phyloP scores from a whole-genome alignment of 2,888 invertebrate genomes.

The Stenotaenia linearis region DNA sequence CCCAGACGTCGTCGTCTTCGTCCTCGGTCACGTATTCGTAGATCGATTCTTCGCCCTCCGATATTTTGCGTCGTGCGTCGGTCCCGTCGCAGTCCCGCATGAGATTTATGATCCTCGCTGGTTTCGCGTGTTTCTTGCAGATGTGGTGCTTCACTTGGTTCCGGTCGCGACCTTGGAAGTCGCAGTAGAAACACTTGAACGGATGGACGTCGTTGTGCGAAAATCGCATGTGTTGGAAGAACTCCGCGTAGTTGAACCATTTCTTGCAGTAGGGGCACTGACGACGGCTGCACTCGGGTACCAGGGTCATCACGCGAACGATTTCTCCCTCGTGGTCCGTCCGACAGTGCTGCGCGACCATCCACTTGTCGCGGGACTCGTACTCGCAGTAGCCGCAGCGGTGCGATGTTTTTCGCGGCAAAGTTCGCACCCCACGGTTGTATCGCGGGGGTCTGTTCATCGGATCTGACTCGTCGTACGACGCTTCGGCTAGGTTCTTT shows the following conservation, averaged over 20 bases:
- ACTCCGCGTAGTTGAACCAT: constrained; percentile 34
- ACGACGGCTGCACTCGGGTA: constrained; percentile 24
- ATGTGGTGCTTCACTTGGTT: constrained; percentile 40
- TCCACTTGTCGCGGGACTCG: constrained; percentile 32
- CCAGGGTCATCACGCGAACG: constrained; percentile 32
- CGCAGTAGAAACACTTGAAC: constrained; percentile 39
- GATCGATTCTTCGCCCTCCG: constrained; percentile 36
- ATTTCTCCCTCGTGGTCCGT: constrained; percentile 31
- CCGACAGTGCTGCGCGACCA: constrained; percentile 35
- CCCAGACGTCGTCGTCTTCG: constrained; percentile 32
- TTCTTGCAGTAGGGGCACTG: constrained; percentile 35
- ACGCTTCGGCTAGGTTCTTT: not conserved
- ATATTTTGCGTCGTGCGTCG: constrained; percentile 33
- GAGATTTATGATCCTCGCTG: not conserved
- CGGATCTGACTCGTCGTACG: constrained; percentile 3
- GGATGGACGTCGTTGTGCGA: constrained; percentile 38
- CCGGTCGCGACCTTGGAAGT: constrained; percentile 38
- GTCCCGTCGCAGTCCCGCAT: not conserved
- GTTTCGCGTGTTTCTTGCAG: constrained; percentile 37
- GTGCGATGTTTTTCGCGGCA: constrained; percentile 12
- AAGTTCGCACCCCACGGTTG: not conserved
- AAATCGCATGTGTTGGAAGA: constrained; percentile 38
- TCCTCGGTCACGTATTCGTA: constrained; percentile 37
- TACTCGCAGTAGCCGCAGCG: constrained; percentile 35
- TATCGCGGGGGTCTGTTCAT: not conserved